A percentile compares a stretch with the other conserved stretches of the same genome.
Conservation (phyloP, 2,113 vertebrate species). For the Bucco capensis region DNA sequence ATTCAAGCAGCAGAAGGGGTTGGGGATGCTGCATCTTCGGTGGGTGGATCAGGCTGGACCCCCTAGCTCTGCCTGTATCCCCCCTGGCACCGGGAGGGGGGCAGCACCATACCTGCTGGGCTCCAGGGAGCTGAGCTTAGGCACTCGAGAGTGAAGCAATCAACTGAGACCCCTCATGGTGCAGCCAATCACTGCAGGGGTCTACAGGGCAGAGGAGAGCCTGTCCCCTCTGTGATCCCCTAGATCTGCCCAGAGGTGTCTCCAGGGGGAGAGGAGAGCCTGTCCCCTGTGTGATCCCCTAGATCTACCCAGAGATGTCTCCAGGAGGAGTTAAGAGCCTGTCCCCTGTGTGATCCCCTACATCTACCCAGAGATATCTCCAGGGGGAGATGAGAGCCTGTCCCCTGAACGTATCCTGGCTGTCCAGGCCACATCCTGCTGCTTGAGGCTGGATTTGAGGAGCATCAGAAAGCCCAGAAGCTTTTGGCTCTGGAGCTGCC, state of each 20-base stretch:
- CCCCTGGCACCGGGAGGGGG: fast-evolving
- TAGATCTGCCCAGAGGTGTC: too few relatives aligned
- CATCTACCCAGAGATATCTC: too few relatives aligned
- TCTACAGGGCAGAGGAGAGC: background rate
- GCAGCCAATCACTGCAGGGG: too few relatives aligned
- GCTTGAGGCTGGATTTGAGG: background rate
- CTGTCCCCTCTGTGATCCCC: too few relatives aligned
- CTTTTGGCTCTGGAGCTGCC: fast-evolving
- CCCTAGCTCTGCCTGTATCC: background rate
- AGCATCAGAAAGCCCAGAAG: background rate
- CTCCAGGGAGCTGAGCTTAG: background rate
- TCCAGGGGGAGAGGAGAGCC: background rate
- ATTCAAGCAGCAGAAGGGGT: background rate
- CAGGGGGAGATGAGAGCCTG: background rate
- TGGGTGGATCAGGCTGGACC: too few relatives aligned
- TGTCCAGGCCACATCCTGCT: background rate
- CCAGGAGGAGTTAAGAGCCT: background rate
- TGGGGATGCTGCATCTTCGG: fast-evolving
- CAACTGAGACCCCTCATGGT: background rate
- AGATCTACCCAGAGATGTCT: too few relatives aligned
- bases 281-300: too few relatives aligned
- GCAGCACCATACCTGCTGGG: background rate
- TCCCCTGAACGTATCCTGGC: fast-evolving
- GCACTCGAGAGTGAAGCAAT: fast-evolving
- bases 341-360: too few relatives aligned